phyloP scores from a whole-genome alignment of 2,888 invertebrate genomes.

The Phasia obesa region DNA sequence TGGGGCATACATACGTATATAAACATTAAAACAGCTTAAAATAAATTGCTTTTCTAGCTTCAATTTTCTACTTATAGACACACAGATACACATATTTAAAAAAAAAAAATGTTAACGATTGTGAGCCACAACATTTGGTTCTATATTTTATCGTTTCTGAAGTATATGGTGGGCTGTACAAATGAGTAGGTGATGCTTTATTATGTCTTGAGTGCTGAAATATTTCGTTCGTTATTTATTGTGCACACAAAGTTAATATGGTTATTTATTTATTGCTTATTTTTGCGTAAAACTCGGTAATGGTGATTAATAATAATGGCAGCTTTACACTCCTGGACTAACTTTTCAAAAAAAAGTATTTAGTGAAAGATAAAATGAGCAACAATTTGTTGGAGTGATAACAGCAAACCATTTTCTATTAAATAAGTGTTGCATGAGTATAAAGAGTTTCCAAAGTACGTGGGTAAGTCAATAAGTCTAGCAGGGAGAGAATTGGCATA shows the following conservation, averaged over 20 bases:
- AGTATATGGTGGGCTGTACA: neutral
- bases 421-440: too few species aligned
- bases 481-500: too few species aligned
- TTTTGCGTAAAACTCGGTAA: conserved; percentile 20
- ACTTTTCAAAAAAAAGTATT: neutral
- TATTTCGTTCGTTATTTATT: conserved; percentile 9
- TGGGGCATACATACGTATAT: neutral
- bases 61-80: conserved; percentile 3
- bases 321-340: conserved; percentile 18
- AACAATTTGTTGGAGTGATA: neutral
- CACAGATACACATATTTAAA: neutral
- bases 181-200: conserved; percentile 8
- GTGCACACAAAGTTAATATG: conserved; percentile 37
- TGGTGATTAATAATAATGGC: conserved; percentile 32
- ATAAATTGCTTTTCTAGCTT: conserved; percentile 54
- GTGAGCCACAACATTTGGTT: neutral
- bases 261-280: conserved; percentile 45
- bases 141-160: neutral
- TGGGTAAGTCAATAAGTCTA: too few species aligned
- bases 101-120: neutral
- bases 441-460: too few species aligned
- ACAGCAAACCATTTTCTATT: too few species aligned
- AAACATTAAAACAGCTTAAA: conserved; percentile 52
- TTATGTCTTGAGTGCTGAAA: conserved; percentile 20
- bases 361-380: neutral